These are phyloP conservation scores for Cosmorhoe ocellata DNA, from an alignment of 2,888 invertebrate genomes.

Conservation along the genomic window DNA sequence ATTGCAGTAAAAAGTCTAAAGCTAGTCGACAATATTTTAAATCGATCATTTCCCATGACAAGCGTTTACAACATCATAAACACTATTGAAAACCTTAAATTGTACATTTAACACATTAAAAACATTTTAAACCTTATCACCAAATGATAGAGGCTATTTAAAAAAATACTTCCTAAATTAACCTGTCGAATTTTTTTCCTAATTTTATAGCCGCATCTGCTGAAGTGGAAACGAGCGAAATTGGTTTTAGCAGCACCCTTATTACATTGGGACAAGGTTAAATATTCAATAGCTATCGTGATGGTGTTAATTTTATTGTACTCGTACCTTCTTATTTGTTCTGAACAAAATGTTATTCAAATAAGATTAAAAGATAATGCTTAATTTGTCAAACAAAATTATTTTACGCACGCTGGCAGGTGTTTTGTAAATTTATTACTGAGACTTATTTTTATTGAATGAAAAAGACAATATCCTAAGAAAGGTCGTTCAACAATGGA, in stretches of 20 bases:
- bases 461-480: too few species aligned
- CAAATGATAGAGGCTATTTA: neutral
- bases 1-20: too few species aligned
- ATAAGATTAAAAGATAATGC: slow-evolving; percentile 19
- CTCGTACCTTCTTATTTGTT: too few species aligned
- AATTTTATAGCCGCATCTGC: slow-evolving; percentile 41
- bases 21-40: too few species aligned
- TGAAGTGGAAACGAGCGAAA: slow-evolving; percentile 38
- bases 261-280: neutral
- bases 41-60: neutral
- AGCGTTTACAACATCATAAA: neutral
- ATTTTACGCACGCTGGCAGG: slow-evolving; percentile 23
- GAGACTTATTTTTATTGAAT: neutral
- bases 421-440: slow-evolving; percentile 21
- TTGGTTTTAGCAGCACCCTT: neutral
- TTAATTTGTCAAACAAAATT: slow-evolving; percentile 25
- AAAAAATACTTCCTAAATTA: neutral
- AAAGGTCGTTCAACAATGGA: too few species aligned
- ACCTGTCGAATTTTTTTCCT: slow-evolving; percentile 19
- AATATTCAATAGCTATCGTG: neutral
- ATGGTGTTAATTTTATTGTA: slow-evolving; percentile 33
- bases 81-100: slow-evolving; percentile 1
- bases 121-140: neutral
- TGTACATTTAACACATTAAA: neutral
- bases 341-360: slow-evolving; percentile 15